Conservation (phyloP, 2,888 invertebrate genomes). For the Lasioglossum zephyrum region DNA sequence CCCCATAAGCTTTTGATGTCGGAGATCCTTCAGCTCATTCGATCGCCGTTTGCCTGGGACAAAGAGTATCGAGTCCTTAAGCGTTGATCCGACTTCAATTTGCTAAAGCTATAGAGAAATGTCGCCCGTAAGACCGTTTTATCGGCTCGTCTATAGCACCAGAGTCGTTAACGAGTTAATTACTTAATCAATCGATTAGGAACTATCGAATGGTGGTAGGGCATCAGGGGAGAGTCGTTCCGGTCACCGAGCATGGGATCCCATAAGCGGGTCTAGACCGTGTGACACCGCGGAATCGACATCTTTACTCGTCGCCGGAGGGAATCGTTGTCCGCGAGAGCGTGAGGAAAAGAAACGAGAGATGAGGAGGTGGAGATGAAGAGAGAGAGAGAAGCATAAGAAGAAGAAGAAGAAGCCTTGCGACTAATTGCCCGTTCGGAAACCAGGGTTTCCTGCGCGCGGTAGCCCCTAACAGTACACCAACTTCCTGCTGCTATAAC, state of each 20-base stretch:
- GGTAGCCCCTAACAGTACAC: constrained; percentile 16
- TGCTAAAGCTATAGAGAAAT: constrained; percentile 19
- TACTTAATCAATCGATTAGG: constrained; percentile 47
- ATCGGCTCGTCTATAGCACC: constrained; percentile 19
- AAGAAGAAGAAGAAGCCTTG: constrained; percentile 20
- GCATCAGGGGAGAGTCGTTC: constrained; percentile 1
- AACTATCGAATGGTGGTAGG: constrained; percentile 18
- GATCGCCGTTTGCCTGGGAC: background rate
- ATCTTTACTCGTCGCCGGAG: background rate
- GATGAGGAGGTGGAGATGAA: background rate
- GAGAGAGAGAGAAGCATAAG: background rate
- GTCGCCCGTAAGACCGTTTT: constrained; percentile 39
- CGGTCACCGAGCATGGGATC: constrained; percentile 17
- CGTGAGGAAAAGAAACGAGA: background rate
- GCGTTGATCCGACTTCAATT: background rate
- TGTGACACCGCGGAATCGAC: constrained; percentile 14
- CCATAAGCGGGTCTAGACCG: background rate
- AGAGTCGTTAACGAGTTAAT: constrained; percentile 45
- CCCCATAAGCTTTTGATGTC: background rate
- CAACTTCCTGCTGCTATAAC: constrained; percentile 1
- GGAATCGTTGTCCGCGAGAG: background rate
- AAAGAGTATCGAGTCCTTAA: background rate
- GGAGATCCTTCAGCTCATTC: background rate
- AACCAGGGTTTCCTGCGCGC: constrained; percentile 6
- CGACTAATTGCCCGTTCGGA: constrained; percentile 7